phyloP scores from a whole-genome alignment of 2,888 invertebrate species.

The Ecliptopera silaceata region DNA sequence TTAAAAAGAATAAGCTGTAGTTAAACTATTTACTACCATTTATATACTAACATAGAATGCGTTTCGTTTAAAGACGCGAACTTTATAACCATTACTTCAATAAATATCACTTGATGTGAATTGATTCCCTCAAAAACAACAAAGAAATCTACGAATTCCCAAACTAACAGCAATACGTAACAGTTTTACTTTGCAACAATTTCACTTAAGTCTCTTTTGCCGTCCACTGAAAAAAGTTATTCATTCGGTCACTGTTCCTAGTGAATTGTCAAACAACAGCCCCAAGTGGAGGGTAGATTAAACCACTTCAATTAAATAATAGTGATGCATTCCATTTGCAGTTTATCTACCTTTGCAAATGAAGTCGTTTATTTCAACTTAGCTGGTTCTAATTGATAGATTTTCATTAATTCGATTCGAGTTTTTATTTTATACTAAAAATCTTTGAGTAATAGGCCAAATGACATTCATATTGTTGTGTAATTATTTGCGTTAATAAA shows the following conservation, averaged over 20 bases:
- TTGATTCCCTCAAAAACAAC: too few species aligned
- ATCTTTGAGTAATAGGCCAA: too few species aligned
- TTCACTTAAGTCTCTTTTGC: conserved; percentile 20
- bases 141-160: conserved; percentile 3
- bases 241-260: conserved; percentile 15
- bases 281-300: conserved; percentile 1
- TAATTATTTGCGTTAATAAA: too few species aligned
- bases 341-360: conserved; percentile 17
- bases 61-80: too few species aligned
- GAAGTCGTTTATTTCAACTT: conserved; percentile 12
- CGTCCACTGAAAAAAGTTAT: conserved; percentile 18
- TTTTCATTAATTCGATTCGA: too few species aligned
- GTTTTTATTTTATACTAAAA: too few species aligned
- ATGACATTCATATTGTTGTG: too few species aligned
- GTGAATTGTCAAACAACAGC: conserved; percentile 13
- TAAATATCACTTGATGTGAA: too few species aligned
- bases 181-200: conserved; percentile 17
- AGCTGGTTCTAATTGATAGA: too few species aligned
- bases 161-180: conserved; percentile 6
- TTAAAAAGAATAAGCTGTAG: neutral
- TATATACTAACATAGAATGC: too few species aligned
- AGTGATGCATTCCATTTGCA: conserved; percentile 22
- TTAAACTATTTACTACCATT: too few species aligned
- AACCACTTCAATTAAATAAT: conserved; percentile 23
- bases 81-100: too few species aligned